Conservation (phyloP, 2,113 vertebrate genomes). For the Arvicanthis niloticus region DNA sequence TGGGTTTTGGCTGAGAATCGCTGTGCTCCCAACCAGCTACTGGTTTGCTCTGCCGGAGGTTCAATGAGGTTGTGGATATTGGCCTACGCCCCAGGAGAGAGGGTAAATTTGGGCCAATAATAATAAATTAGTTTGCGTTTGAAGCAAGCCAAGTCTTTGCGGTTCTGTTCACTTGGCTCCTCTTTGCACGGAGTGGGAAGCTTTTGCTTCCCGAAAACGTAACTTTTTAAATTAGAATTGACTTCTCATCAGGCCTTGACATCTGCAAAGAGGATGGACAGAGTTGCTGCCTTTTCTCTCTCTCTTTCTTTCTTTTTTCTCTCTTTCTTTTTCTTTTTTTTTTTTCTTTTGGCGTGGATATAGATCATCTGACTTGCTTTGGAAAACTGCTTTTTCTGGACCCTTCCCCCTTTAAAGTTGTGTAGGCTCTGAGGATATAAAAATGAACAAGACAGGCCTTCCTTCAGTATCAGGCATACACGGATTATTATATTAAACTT, state of each 20-base stretch:
- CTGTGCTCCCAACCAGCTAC: conserved; percentile 5
- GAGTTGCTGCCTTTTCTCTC: neutral
- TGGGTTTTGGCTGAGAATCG: conserved; percentile 6
- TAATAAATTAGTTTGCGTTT: conserved; percentile 58
- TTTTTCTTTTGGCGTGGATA: neutral
- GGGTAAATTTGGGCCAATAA: conserved; percentile 58
- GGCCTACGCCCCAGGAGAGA: neutral
- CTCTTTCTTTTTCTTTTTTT: neutral
- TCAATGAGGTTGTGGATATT: conserved; percentile 31
- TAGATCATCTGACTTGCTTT: conserved; percentile 2
- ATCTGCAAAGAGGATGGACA: conserved; percentile 9
- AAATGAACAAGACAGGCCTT: neutral
- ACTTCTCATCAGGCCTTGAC: neutral
- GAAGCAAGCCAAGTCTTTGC: conserved; percentile 42
- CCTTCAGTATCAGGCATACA: neutral
- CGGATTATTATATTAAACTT: neutral
- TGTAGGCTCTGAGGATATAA: neutral
- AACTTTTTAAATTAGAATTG: neutral
- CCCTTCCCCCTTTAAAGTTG: neutral
- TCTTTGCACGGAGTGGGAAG: conserved; percentile 43
- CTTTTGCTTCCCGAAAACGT: conserved; percentile 16
- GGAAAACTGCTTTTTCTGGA: neutral
- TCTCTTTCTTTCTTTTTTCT: neutral
- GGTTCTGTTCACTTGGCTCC: conserved; percentile 59
- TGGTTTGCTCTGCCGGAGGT: neutral